These are phyloP conservation scores for Toxotes chatareus DNA, from an alignment of 2,113 vertebrate species.

Conservation along the genomic window DNA sequence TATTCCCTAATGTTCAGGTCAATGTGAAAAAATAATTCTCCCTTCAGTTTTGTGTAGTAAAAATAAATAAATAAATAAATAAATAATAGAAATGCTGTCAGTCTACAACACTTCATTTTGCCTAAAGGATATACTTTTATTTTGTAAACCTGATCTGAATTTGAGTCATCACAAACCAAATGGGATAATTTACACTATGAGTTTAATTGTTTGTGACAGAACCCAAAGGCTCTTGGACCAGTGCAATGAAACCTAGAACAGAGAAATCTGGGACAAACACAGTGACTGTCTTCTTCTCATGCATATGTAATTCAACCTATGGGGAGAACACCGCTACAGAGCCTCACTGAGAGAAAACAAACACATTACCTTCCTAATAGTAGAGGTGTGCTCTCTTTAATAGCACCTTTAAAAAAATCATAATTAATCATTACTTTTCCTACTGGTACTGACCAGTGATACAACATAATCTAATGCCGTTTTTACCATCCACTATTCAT, in stretches of 20 bases:
- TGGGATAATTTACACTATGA: conserved; percentile 58
- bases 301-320: conserved; percentile 74
- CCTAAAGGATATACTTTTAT: conserved; percentile 7
- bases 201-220: conserved; percentile 66
- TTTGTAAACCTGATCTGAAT: conserved; percentile 51
- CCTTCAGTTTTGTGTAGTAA: background rate
- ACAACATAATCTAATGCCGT: background rate
- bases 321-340: conserved; percentile 30
- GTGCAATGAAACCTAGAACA: conserved; percentile 52
- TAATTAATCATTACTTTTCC: background rate
- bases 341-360: conserved; percentile 9
- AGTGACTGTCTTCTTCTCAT: conserved; percentile 69
- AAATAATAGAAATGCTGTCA: background rate
- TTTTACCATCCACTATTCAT: background rate
- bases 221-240: conserved; percentile 61
- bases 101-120: background rate
- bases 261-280: conserved; percentile 76
- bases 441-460: background rate
- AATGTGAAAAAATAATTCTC: background rate
- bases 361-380: background rate
- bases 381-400: background rate
- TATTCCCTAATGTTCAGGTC: background rate
- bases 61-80: background rate
- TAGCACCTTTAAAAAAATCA: background rate
- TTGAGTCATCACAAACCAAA: conserved; percentile 57